A percentile compares a stretch with the other conserved stretches of the same genome.
phyloP scores from a whole-genome alignment of 2,797 vertebrate genomes.

The Naso thynnoides region DNA sequence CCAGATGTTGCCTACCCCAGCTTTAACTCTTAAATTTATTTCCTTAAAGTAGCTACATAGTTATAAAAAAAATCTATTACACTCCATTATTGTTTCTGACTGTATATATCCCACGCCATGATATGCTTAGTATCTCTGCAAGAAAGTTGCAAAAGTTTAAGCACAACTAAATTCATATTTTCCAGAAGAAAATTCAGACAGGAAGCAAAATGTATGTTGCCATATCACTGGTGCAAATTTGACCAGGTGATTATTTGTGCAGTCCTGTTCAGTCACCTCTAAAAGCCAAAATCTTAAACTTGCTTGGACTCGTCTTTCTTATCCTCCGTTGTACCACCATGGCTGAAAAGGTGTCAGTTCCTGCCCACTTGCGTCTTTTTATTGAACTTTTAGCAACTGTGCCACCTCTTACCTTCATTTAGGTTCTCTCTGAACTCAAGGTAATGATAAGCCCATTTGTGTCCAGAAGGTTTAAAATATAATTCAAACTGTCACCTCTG shows the following conservation, averaged over 20 bases:
- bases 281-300: neutral
- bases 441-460: neutral
- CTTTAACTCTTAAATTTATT: no score
- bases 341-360: neutral
- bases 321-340: neutral
- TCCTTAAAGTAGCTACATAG: neutral
- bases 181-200: neutral
- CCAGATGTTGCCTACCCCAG: no score
- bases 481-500: neutral
- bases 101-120: neutral
- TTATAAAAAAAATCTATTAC: neutral
- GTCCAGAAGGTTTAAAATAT: neutral
- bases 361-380: neutral
- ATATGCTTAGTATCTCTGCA: conserved; percentile 3
- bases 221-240: neutral
- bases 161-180: neutral
- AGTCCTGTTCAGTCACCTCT: no score
- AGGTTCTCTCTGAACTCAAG: neutral
- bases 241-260: neutral
- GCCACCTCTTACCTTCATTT: neutral
- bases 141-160: neutral
- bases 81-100: neutral
- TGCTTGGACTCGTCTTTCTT: no score
- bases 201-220: neutral
- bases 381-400: neutral